Evolutionary conservation across 2,797 vertebrate genomes (phyloP).

Genomic region (Euthynnus affinis): DNA sequence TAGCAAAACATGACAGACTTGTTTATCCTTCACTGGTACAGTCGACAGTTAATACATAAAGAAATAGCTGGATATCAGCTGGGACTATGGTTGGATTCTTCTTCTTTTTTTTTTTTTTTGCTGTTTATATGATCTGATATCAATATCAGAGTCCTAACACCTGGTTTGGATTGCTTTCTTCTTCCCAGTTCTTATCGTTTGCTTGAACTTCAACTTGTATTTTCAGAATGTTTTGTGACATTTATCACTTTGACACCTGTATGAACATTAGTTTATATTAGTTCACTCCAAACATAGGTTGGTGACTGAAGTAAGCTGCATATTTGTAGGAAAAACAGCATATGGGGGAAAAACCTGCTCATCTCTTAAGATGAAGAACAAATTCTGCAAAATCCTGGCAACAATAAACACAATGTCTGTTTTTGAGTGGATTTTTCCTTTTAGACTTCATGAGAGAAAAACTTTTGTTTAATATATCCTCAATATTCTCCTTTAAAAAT

Average conservation of each 20-base stretch:
- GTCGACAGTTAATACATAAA: not conserved
- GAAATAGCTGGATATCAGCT: slow-evolving; percentile 1
- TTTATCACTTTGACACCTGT: not conserved
- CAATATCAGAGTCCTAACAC: not conserved
- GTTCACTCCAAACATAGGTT: not conserved
- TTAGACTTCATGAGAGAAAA: slow-evolving; percentile 68
- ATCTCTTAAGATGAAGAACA: not conserved
- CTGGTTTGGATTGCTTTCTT: not conserved
- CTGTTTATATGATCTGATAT: not conserved
- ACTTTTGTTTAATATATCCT: slow-evolving; percentile 49
- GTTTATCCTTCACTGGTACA: not conserved
- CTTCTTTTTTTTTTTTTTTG: not conserved
- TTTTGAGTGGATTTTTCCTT: slow-evolving; percentile 69
- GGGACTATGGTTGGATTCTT: not conserved
- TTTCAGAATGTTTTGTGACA: not conserved
- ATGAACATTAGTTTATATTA: not conserved
- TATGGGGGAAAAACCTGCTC: not conserved
- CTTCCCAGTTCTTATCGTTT: not conserved
- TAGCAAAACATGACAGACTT: not conserved
- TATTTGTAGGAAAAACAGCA: not conserved
- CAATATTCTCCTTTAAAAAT: slow-evolving; percentile 79
- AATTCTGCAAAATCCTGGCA: not conserved
- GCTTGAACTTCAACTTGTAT: not conserved
- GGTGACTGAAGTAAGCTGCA: not conserved
- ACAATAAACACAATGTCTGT: slow-evolving; percentile 26